Evolutionary conservation across 2,797 vertebrate species (phyloP).

Genomic region (Sebastes dallii): DNA sequence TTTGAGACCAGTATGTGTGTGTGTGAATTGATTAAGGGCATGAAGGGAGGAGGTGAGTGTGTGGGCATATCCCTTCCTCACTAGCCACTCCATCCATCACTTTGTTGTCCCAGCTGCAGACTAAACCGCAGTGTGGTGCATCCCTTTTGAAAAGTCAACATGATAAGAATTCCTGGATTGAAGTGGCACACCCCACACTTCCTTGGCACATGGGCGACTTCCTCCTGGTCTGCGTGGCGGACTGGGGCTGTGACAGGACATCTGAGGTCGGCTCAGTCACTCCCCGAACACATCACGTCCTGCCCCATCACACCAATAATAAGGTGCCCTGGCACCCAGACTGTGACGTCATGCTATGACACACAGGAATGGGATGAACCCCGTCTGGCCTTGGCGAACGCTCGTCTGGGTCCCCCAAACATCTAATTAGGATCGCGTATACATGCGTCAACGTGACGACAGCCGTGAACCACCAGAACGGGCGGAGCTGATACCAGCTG

Average conservation of each 20-base stretch:
- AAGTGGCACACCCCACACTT: slow-evolving; percentile 73
- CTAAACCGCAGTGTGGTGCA: slow-evolving; percentile 75
- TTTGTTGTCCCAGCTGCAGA: slow-evolving; percentile 82
- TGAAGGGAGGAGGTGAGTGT: slow-evolving; percentile 67
- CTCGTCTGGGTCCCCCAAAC: slow-evolving; percentile 56
- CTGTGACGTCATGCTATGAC: slow-evolving; percentile 69
- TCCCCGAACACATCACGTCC: slow-evolving; percentile 55
- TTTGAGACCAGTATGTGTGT: slow-evolving; percentile 25
- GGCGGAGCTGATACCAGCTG: slow-evolving; percentile 49
- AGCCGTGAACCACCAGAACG: slow-evolving; percentile 56
- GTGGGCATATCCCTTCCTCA: slow-evolving; percentile 74
- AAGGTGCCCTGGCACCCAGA: slow-evolving; percentile 55
- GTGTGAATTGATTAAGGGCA: slow-evolving; percentile 47
- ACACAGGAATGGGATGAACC: slow-evolving; percentile 65
- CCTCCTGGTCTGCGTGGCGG: slow-evolving; percentile 49
- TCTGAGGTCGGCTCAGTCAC: slow-evolving; percentile 59
- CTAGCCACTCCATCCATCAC: slow-evolving; percentile 72
- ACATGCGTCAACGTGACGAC: slow-evolving; percentile 69
- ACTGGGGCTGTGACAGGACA: slow-evolving; percentile 37
- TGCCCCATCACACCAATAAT: slow-evolving; percentile 58
- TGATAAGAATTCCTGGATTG: slow-evolving; percentile 78
- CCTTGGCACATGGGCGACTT: slow-evolving; percentile 65
- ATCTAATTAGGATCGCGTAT: slow-evolving; percentile 64
- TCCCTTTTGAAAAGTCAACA: slow-evolving; percentile 78
- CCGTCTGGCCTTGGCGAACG: slow-evolving; percentile 55